Evolutionary conservation across 2,113 vertebrate genomes (phyloP).

Genomic region (Agapornis roseicollis): DNA sequence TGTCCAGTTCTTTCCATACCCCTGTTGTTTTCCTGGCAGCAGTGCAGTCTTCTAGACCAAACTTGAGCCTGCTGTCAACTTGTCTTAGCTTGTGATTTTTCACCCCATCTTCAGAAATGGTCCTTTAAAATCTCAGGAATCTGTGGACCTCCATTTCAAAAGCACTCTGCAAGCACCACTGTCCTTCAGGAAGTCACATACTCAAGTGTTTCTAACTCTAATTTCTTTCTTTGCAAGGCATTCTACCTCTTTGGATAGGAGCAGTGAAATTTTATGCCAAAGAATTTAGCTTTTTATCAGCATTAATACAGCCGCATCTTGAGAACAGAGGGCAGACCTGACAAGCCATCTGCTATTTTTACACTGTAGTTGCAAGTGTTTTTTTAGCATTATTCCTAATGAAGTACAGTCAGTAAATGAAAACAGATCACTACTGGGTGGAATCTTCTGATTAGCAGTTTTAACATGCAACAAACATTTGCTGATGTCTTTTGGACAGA

Average conservation of each 20-base stretch:
- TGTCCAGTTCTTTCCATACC: not conserved
- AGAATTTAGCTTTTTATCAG: not conserved
- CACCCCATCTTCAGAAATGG: not conserved
- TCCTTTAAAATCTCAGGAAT: not conserved
- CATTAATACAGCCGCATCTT: not conserved
- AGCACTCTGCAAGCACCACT: not conserved
- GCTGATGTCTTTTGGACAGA: not conserved
- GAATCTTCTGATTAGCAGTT: not conserved
- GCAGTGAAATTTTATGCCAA: not conserved
- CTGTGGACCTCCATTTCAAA: not conserved
- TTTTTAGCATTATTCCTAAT: not conserved
- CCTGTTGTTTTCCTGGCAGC: not conserved
- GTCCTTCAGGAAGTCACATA: not conserved
- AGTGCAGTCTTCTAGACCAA: not conserved
- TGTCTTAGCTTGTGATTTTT: not conserved
- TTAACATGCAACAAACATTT: not conserved
- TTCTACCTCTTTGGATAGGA: not conserved
- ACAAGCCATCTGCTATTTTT: not conserved
- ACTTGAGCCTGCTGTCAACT: not conserved
- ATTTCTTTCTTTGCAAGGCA: not conserved
- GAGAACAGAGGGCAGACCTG: not conserved
- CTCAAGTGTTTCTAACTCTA: not conserved
- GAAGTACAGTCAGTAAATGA: not conserved
- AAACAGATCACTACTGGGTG: not conserved
- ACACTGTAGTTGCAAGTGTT: accelerated